These are phyloP conservation scores for Rhadina sibilatrix DNA, from an alignment of 2,113 vertebrate genomes.

Conservation along the genomic window DNA sequence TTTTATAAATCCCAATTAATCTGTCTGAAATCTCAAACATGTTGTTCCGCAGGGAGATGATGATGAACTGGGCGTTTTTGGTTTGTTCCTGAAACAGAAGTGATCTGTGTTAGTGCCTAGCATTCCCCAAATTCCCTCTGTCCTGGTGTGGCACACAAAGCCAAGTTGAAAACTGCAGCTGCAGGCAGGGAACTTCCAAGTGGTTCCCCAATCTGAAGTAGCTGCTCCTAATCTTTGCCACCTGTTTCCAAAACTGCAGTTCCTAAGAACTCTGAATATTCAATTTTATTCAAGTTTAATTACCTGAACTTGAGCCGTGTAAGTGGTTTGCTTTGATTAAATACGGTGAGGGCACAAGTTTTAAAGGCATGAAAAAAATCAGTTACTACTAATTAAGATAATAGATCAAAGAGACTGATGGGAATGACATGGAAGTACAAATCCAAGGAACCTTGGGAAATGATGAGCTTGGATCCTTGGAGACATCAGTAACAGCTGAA, in stretches of 20 bases:
- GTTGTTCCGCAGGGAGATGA: slow-evolving; percentile 97
- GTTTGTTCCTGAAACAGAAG: slow-evolving; percentile 89
- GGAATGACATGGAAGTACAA: background rate
- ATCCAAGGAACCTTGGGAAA: background rate
- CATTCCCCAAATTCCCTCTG: background rate
- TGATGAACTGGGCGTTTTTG: slow-evolving; percentile 97
- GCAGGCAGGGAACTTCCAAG: background rate
- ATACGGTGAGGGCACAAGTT: background rate
- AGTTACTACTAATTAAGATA: background rate
- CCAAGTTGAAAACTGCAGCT: background rate
- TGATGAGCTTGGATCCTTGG: accelerated
- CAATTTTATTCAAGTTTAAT: background rate
- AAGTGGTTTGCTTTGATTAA: background rate
- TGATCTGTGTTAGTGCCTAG: background rate
- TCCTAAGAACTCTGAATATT: background rate
- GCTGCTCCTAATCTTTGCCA: background rate
- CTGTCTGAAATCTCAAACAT: slow-evolving; percentile 98
- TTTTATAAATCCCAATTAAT: slow-evolving; percentile 96
- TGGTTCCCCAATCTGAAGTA: background rate
- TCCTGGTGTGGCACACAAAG: background rate
- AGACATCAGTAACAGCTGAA: background rate
- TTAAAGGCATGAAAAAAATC: background rate
- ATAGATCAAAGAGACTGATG: background rate
- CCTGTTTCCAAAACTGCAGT: background rate
- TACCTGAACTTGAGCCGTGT: background rate